A percentile compares a stretch with the other conserved stretches of the same genome.
phyloP scores from a whole-genome alignment of 2,113 vertebrate species.

The Bufo bufo region DNA sequence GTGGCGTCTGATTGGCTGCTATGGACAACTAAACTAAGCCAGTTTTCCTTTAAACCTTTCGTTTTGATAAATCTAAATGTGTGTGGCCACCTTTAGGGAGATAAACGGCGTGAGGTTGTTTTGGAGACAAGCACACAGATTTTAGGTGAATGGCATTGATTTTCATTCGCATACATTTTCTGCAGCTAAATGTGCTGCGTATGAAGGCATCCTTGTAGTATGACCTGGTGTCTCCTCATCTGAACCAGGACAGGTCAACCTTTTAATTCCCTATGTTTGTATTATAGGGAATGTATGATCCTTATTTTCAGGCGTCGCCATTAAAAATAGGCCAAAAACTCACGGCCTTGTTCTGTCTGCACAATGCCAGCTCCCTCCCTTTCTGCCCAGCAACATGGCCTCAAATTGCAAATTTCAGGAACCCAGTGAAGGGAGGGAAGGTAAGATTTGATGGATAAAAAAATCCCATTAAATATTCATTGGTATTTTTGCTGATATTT shows the following conservation, averaged over 20 bases:
- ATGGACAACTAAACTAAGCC: too few relatives aligned
- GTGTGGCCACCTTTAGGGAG: too few relatives aligned
- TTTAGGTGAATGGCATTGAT: too few relatives aligned
- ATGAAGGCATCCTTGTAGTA: not conserved
- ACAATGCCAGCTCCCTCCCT: not conserved
- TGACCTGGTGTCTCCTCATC: not conserved
- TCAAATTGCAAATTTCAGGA: conserved; percentile 56
- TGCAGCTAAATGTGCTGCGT: too few relatives aligned
- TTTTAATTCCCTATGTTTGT: not conserved
- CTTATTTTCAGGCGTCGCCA: not conserved
- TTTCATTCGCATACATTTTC: too few relatives aligned
- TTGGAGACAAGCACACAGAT: too few relatives aligned
- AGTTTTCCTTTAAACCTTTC: too few relatives aligned
- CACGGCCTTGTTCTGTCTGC: conserved; percentile 2
- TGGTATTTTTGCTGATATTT: conserved; percentile 56
- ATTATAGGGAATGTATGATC: not conserved
- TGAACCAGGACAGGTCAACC: not conserved
- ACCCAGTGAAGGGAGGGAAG: conserved; percentile 42
- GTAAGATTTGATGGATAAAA: conserved; percentile 55
- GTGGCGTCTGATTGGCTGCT: too few relatives aligned
- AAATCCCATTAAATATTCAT: conserved; percentile 58
- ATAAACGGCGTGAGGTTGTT: too few relatives aligned
- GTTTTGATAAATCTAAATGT: too few relatives aligned
- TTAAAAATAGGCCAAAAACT: not conserved
- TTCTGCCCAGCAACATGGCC: conserved; percentile 47